Evolutionary conservation across 2,888 invertebrate species (phyloP).

Genomic region (Sepioteuthis lessoniana): DNA sequence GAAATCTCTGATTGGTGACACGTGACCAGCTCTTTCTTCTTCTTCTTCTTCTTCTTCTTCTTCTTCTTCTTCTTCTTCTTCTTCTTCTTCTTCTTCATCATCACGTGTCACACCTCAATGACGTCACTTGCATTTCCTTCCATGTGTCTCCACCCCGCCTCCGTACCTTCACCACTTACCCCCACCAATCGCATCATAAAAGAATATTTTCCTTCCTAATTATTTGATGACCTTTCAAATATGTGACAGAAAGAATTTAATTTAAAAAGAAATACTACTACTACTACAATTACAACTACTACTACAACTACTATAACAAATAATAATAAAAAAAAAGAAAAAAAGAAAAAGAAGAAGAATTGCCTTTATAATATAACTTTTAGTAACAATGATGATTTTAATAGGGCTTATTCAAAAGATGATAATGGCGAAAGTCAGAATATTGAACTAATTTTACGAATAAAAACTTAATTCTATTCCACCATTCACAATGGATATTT

Average conservation of each 20-base stretch:
- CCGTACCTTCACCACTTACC: too few species aligned
- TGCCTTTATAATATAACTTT: too few species aligned
- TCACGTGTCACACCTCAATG: constrained; percentile 3
- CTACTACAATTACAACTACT: background rate
- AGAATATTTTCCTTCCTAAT: background rate
- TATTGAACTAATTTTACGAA: too few species aligned
- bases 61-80: background rate
- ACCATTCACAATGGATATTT: too few species aligned
- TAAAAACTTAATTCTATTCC: too few species aligned
- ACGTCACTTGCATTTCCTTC: background rate
- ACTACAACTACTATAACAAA: background rate
- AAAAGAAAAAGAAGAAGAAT: too few species aligned
- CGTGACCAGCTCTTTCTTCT: too few species aligned
- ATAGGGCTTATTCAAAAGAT: too few species aligned
- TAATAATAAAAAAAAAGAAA: too few species aligned
- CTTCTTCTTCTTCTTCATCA: background rate
- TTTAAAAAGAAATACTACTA: background rate
- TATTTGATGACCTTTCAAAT: background rate
- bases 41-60: background rate
- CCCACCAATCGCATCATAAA: background rate
- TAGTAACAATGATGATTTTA: too few species aligned
- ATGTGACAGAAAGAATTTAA: background rate
- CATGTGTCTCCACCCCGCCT: background rate
- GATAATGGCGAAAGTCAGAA: too few species aligned
- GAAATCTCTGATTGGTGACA: too few species aligned